phyloP scores from a whole-genome alignment of 1,140 invertebrate species.

The Phenacoccus solenopsis region DNA sequence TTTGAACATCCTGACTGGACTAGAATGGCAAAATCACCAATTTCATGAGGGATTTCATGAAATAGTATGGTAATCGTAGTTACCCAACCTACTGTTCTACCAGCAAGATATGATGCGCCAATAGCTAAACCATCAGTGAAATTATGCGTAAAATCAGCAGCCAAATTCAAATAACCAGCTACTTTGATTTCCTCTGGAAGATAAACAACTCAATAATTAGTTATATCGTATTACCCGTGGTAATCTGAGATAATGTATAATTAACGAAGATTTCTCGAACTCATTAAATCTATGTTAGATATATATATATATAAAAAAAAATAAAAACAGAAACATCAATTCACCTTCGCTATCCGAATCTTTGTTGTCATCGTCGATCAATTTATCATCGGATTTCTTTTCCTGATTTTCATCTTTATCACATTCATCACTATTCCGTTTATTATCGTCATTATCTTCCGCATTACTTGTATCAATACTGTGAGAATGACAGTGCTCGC shows the following conservation, averaged over 20 bases:
- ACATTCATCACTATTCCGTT: background rate
- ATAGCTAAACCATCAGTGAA: conserved; percentile 95
- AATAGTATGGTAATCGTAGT: conserved; percentile 89
- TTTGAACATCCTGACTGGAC: conserved; percentile 84
- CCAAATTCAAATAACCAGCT: conserved; percentile 84
- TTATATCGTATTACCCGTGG: too few relatives aligned
- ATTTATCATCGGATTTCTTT: background rate
- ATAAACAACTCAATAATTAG: background rate
- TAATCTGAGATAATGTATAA: too few relatives aligned
- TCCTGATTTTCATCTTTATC: background rate
- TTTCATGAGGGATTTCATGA: conserved; percentile 96
- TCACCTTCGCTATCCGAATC: conserved; percentile 9
- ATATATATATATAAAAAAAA: too few relatives aligned
- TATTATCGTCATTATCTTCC: background rate
- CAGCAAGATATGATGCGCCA: conserved; percentile 89
- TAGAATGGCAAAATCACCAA: conserved; percentile 95
- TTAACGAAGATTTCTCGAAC: too few relatives aligned
- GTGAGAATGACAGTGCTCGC: conserved; percentile 49
- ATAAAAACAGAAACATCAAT: too few relatives aligned
- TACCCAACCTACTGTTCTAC: conserved; percentile 62
- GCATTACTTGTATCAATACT: background rate
- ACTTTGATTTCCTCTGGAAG: conserved; percentile 36
- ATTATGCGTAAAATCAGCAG: conserved; percentile 91
- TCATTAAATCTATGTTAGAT: too few relatives aligned
- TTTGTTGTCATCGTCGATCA: background rate